Evolutionary conservation across 2,888 invertebrate genomes (phyloP).

Genomic region (Asteroscopus sphinx): DNA sequence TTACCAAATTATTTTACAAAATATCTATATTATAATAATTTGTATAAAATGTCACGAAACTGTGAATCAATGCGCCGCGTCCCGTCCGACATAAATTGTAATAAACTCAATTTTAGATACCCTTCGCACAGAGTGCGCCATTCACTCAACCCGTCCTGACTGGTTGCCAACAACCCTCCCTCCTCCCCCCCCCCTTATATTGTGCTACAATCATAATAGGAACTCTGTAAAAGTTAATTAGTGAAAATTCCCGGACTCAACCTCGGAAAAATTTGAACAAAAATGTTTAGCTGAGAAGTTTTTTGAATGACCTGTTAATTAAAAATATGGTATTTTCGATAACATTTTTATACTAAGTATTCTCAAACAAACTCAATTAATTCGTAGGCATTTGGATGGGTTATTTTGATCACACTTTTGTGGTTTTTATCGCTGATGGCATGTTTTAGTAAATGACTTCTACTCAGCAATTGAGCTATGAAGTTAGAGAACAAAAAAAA

Average conservation of each 20-base stretch:
- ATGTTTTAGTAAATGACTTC: too few relatives aligned
- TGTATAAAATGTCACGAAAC: too few relatives aligned
- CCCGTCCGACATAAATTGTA: conserved; percentile 68
- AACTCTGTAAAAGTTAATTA: conserved; percentile 48
- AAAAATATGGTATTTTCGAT: conserved; percentile 29
- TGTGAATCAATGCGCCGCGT: conserved; percentile 66
- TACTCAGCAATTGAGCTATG: too few relatives aligned
- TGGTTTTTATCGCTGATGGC: not conserved
- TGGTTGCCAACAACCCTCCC: conserved; percentile 34
- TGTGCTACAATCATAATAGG: conserved; percentile 32
- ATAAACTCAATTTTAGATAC: conserved; percentile 73
- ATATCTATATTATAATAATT: too few relatives aligned
- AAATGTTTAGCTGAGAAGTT: conserved; percentile 29
- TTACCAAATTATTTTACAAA: too few relatives aligned
- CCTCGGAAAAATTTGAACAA: conserved; percentile 24
- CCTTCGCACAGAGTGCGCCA: conserved; percentile 31
- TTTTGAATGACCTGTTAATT: conserved; percentile 32
- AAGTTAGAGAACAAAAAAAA: too few relatives aligned
- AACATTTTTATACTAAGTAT: conserved; percentile 9
- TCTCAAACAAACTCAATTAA: conserved; percentile 16
- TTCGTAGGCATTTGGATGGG: conserved; percentile 13
- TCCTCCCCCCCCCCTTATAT: conserved; percentile 18
- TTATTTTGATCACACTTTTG: conserved; percentile 14
- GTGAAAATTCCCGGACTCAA: conserved; percentile 23
- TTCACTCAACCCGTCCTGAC: conserved; percentile 31